Percentiles rank a stretch among this genome's conserved stretches.
phyloP scores from a whole-genome alignment of 2,113 vertebrate species.

The Callocephalon fimbriatum region DNA sequence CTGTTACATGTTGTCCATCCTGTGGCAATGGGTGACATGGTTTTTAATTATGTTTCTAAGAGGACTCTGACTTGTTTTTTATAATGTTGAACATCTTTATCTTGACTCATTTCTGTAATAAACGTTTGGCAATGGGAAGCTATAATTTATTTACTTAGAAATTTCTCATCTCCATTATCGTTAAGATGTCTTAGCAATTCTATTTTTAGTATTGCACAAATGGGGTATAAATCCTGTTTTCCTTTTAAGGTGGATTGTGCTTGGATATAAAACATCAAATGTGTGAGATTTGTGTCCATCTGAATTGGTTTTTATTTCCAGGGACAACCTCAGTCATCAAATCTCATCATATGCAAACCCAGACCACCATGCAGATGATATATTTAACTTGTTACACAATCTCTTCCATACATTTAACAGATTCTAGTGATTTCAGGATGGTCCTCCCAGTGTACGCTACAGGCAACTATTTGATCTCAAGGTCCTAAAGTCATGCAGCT shows the following conservation, averaged over 20 bases:
- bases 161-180: slow-evolving; percentile 38
- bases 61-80: background rate
- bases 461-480: background rate
- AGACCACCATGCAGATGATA: background rate
- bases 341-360: background rate
- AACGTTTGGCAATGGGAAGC: background rate
- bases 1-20: background rate
- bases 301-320: background rate
- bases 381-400: background rate
- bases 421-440: background rate
- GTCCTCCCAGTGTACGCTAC: background rate
- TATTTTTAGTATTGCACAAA: slow-evolving; percentile 39
- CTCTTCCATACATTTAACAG: background rate
- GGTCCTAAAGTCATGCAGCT: background rate
- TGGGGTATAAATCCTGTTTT: slow-evolving; percentile 13
- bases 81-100: slow-evolving; percentile 32
- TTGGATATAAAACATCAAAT: background rate
- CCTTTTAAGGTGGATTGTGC: slow-evolving; percentile 27
- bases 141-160: slow-evolving; percentile 50
- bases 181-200: slow-evolving; percentile 39
- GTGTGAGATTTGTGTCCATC: slow-evolving; percentile 8
- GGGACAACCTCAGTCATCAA: background rate
- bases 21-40: background rate
- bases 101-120: slow-evolving; percentile 35
- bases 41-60: slow-evolving; percentile 11